Conservation (phyloP, 2,113 vertebrate species). For the Aspiorhynchus laticeps region DNA sequence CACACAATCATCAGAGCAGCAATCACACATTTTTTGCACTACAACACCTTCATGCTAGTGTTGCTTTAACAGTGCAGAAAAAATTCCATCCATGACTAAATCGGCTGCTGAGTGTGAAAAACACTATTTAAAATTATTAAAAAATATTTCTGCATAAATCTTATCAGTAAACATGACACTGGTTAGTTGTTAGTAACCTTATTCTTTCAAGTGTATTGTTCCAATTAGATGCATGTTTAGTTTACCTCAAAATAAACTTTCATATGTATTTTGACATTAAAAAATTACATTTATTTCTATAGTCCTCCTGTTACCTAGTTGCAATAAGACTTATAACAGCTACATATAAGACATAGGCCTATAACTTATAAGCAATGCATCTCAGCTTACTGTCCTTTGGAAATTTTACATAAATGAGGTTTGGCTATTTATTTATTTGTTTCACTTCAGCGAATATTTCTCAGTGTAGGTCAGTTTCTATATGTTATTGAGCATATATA, state of each 20-base stretch:
- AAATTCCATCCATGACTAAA: background rate
- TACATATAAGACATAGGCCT: background rate
- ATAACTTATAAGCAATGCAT: background rate
- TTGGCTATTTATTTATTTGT: too few species aligned
- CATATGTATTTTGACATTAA: background rate
- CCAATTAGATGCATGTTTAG: background rate
- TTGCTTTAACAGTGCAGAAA: background rate
- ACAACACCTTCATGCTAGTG: background rate
- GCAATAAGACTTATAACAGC: background rate
- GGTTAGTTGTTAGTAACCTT: background rate
- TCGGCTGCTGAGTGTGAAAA: too few species aligned
- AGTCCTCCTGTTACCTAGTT: background rate
- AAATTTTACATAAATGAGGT: too few species aligned
- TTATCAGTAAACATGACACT: background rate
- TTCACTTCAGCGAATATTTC: too few species aligned
- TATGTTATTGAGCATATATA: too few species aligned
- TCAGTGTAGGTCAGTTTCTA: too few species aligned
- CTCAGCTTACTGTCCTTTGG: too few species aligned
- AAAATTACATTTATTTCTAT: background rate
- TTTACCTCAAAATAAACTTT: background rate
- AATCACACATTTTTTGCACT: slow-evolving; percentile 16
- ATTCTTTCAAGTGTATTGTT: background rate
- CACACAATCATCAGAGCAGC: background rate
- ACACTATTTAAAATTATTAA: background rate
- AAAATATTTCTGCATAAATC: background rate